Evolutionary conservation across 92 coral and sea anemone species (phyloP), one percentile per base, ranked within the genome.

Genomic region (Bergia sp.): DNA sequence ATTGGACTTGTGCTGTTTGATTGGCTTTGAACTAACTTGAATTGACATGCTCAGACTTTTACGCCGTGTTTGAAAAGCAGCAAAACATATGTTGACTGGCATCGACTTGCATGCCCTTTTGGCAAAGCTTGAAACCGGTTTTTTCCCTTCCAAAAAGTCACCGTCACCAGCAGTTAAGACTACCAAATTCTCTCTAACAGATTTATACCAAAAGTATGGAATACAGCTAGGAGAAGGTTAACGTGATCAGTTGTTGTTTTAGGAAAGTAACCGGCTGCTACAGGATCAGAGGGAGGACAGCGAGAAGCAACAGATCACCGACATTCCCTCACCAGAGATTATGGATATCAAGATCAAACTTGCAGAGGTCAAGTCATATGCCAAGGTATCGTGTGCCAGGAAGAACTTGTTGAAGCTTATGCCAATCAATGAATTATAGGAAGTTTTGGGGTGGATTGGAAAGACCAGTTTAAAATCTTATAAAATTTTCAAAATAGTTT

Each of bases 281-380:
- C 99, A 95, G 77, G 96, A 87, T 44, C 94, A 95, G 86, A 92
- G 92, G 76, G 93, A 94, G 37, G 98, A 94, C 73, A 89, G 91
- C 39, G 99, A 93, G 71, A 93, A 90, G 81, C 92, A 89, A 49
- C 86, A 88, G 57, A 80, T 92, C 61, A 69, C 71, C 13, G 86
- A 92, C 45, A 92, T 94, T 37, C 98, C 93, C 20, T 88, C 96
- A 58, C 96, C 98, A 81, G 98, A 94, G 91, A 88, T 97, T 83
- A 90, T 95, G 81, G 95, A 95, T 91, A 94, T 95, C 88, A 97
- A 97, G 89, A 91, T 95, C 77, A 96, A 97, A 80, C 91, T 96
- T 4, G 98, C 96, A 37, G 99, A 97, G 76, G 82, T 94, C 78
- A 97, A 97, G 86, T 90, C 95, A 40, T 91, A 90, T 71, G 95